Conservation (phyloP, 2,888 invertebrate species). For the Napeogenes sylphis region DNA sequence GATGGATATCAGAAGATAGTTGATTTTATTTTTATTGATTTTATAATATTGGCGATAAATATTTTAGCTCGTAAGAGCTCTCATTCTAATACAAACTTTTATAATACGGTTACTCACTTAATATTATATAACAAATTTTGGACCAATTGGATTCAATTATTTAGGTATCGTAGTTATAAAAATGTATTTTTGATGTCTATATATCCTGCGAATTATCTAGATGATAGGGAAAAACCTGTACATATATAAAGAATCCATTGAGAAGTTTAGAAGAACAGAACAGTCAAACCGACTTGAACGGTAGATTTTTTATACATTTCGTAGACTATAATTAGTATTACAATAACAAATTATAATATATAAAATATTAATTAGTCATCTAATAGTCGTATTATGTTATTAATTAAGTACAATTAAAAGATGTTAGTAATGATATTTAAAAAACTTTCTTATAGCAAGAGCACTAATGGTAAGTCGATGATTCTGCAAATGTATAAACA, state of each 20-base stretch:
- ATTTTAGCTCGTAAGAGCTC: not conserved
- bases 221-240: no score
- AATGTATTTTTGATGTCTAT: no score
- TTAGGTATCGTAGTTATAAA: no score
- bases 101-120: not conserved
- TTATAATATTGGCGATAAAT: no score
- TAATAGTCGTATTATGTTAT: constrained; percentile 8
- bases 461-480: constrained; percentile 15
- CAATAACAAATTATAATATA: not conserved
- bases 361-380: constrained; percentile 7
- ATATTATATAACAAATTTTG: no score
- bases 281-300: not conserved
- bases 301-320: not conserved
- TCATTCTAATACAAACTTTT: not conserved
- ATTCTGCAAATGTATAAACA: constrained; percentile 21
- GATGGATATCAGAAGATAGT: no score
- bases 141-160: no score
- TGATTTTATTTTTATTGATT: no score
- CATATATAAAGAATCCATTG: no score
- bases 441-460: constrained; percentile 19
- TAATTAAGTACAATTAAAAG: constrained; percentile 15
- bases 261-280: no score
- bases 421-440: constrained; percentile 20
- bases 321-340: not conserved
- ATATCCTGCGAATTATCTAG: no score